phyloP scores from a whole-genome alignment of 2,888 invertebrate species.

The Andrena praecox region DNA sequence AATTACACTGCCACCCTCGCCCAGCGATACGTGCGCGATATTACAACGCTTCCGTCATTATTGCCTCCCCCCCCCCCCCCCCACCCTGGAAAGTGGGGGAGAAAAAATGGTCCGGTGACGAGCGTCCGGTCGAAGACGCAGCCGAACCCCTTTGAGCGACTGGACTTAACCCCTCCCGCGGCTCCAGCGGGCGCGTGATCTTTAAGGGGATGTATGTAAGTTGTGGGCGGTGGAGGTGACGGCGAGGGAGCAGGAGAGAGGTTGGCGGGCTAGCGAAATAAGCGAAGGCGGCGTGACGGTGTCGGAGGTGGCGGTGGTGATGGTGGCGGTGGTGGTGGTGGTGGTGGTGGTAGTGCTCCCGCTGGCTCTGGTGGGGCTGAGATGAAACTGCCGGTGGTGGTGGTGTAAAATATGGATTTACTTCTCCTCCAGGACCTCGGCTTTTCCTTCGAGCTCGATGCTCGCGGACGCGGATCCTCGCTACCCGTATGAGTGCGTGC shows the following conservation, averaged over 20 bases:
- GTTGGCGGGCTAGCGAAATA: constrained; percentile 75
- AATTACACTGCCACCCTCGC: constrained; percentile 55
- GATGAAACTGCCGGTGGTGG: constrained; percentile 74
- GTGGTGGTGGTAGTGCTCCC: constrained; percentile 61
- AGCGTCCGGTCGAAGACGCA: constrained; percentile 66
- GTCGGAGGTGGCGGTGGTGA: constrained; percentile 39
- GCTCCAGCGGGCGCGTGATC: constrained; percentile 69
- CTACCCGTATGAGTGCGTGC: constrained; percentile 45
- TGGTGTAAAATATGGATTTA: constrained; percentile 85
- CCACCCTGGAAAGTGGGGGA: too few species aligned
- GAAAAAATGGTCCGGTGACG: constrained; percentile 59
- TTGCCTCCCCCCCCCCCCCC: constrained; percentile 25
- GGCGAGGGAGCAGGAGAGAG: constrained; percentile 62
- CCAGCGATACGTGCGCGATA: constrained; percentile 36
- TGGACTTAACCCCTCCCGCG: constrained; percentile 54
- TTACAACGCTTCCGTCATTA: constrained; percentile 62
- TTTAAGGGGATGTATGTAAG: constrained; percentile 76
- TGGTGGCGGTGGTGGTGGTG: constrained; percentile 66
- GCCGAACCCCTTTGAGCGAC: constrained; percentile 62
- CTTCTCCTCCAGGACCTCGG: constrained; percentile 82
- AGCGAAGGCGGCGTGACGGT: constrained; percentile 75
- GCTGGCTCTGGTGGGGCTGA: constrained; percentile 59
- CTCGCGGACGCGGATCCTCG: constrained; percentile 56
- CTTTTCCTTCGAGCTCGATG: constrained; percentile 78
- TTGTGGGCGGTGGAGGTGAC: constrained; percentile 66